Percentiles rank a stretch among this genome's conserved stretches.
These are phyloP conservation scores for Masnerella sp. DNA, from an alignment of 2,888 invertebrate species.

Conservation along the genomic window DNA sequence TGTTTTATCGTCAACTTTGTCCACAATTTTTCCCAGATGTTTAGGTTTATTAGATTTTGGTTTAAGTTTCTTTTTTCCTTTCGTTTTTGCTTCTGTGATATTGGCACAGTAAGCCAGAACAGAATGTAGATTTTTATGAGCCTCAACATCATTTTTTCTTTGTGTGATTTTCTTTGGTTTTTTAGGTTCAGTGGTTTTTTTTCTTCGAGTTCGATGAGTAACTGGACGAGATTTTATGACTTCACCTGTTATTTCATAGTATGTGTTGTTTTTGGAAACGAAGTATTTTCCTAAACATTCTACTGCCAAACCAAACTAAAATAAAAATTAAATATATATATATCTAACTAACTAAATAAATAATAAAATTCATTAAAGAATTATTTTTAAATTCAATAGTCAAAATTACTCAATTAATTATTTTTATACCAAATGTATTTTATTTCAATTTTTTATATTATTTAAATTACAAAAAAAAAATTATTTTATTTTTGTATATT, in stretches of 20 bases:
- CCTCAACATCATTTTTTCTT: conserved; percentile 62
- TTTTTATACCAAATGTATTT: too few species aligned
- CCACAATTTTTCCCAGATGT: too few species aligned
- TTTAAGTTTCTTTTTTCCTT: too few species aligned
- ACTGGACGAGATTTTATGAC: not conserved
- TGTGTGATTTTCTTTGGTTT: not conserved
- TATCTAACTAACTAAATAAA: too few species aligned
- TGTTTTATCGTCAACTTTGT: too few species aligned
- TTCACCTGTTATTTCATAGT: conserved; percentile 68
- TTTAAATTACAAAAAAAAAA: too few species aligned
- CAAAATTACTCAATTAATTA: too few species aligned
- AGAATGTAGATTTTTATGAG: conserved; percentile 70
- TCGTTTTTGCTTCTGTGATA: conserved; percentile 62
- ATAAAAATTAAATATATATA: conserved; percentile 9
- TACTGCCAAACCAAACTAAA: conserved; percentile 68
- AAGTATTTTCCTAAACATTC: conserved; percentile 70
- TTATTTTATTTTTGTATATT: too few species aligned
- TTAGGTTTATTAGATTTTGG: too few species aligned
- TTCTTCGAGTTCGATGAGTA: not conserved
- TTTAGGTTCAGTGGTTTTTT: not conserved
- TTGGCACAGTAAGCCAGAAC: conserved; percentile 69
- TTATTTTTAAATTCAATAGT: too few species aligned
- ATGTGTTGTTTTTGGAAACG: conserved; percentile 67
- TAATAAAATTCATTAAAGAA: too few species aligned
- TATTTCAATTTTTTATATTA: too few species aligned